Evolutionary conservation across 1,140 invertebrate species (phyloP).

Genomic region (Atopsyche davidsoni): DNA sequence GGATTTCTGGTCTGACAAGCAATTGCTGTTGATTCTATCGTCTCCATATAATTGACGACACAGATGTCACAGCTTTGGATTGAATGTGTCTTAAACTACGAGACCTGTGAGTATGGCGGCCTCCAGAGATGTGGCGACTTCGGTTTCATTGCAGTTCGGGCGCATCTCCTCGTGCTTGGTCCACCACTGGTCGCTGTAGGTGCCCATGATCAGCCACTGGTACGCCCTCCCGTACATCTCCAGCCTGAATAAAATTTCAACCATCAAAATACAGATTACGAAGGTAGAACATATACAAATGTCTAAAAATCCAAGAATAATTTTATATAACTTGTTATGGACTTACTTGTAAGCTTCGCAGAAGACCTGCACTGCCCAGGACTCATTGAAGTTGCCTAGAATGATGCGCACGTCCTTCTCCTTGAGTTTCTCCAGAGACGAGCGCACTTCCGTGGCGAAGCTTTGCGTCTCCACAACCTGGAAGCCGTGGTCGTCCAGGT

Average conservation of each 20-base stretch:
- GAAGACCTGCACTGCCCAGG: constrained; percentile 88
- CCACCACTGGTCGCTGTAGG: constrained; percentile 78
- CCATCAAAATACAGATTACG: neutral
- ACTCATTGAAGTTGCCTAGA: constrained; percentile 93
- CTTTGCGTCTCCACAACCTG: constrained; percentile 87
- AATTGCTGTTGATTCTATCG: too few relatives aligned
- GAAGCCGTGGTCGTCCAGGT: constrained; percentile 76
- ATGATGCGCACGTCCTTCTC: constrained; percentile 94
- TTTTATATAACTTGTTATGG: neutral
- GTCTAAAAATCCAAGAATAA: neutral
- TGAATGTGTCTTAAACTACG: too few relatives aligned
- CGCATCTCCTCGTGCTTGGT: constrained; percentile 43
- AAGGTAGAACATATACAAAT: neutral
- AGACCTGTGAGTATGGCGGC: constrained; percentile 87
- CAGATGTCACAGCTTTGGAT: too few relatives aligned
- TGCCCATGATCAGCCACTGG: constrained; percentile 95
- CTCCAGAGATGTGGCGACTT: constrained; percentile 77
- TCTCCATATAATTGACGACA: too few relatives aligned
- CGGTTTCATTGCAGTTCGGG: constrained; percentile 63
- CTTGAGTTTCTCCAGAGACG: constrained; percentile 78
- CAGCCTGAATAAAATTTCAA: constrained; percentile 43
- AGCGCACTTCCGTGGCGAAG: constrained; percentile 84
- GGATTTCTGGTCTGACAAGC: too few relatives aligned
- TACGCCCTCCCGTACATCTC: constrained; percentile 89
- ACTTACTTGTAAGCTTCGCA: constrained; percentile 80